phyloP scores from a whole-genome alignment of 2,113 vertebrate species.

The Okapia johnstoni region DNA sequence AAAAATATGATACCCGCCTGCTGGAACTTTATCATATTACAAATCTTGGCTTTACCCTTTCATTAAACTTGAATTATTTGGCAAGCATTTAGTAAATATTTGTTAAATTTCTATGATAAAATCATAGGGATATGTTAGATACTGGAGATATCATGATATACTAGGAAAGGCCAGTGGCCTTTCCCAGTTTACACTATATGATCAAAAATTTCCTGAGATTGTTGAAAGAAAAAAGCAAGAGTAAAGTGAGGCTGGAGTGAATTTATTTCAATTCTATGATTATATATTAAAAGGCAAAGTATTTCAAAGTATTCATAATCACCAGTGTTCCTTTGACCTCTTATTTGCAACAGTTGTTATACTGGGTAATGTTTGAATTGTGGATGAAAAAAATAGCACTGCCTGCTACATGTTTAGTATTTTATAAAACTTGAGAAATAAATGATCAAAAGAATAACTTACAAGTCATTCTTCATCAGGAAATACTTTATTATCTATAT shows the following conservation, averaged over 20 bases:
- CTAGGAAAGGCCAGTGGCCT: not conserved
- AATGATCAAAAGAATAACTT: constrained; percentile 12
- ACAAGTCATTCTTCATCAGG: constrained; percentile 10
- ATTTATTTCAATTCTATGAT: not conserved
- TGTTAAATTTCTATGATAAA: not conserved
- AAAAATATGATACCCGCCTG: not conserved
- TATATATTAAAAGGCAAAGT: not conserved
- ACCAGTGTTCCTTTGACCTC: not conserved
- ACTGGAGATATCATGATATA: not conserved
- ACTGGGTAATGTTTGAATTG: not conserved
- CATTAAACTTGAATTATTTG: not conserved
- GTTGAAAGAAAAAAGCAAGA: not conserved
- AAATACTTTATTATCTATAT: constrained; percentile 11
- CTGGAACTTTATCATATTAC: not conserved
- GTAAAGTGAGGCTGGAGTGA: not conserved
- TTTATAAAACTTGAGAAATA: not conserved
- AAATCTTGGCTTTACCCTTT: not conserved
- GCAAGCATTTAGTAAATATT: not conserved
- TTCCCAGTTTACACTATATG: not conserved
- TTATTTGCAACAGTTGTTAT: not conserved
- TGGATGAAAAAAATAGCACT: not conserved
- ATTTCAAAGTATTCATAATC: not conserved
- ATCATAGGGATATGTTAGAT: not conserved
- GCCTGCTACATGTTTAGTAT: not conserved
- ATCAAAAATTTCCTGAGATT: not conserved